A percentile compares a stretch with the other conserved stretches of the same genome.
phyloP scores from a whole-genome alignment of 1,140 invertebrate species.

The Drosophila funebris region DNA sequence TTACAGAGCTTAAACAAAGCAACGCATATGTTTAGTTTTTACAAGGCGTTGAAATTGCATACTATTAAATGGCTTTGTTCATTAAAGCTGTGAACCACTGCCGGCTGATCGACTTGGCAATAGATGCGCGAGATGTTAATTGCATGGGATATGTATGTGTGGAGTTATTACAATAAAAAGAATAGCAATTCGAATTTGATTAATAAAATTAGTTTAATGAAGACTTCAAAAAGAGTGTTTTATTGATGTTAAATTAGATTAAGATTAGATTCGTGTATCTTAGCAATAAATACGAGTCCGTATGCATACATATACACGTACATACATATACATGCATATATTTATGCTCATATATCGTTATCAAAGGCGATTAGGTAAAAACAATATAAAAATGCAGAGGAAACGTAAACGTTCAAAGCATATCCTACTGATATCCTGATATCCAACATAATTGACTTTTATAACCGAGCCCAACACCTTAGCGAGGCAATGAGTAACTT shows the following conservation, averaged over 20 bases:
- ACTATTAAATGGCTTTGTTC: neutral
- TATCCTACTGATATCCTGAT: conserved; percentile 31
- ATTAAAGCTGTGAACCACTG: neutral
- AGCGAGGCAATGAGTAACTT: conserved; percentile 41
- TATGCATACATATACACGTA: neutral
- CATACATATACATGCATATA: neutral
- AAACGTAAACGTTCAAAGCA: conserved; percentile 21
- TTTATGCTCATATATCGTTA: conserved; percentile 1
- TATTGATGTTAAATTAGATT: neutral
- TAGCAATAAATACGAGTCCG: neutral
- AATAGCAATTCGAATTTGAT: neutral
- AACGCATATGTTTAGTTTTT: neutral
- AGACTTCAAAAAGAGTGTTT: neutral
- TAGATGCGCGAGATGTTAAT: neutral
- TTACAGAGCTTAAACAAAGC: neutral
- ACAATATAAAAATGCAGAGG: conserved; percentile 5
- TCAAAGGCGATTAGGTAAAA: neutral
- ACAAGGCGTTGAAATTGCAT: neutral
- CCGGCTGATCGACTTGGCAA: neutral
- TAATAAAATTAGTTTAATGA: neutral
- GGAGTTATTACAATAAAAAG: neutral
- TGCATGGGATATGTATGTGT: neutral
- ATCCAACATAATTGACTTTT: conserved; percentile 43
- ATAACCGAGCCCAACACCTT: conserved; percentile 49
- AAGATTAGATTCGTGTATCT: neutral